A percentile compares a stretch with the other conserved stretches of the same genome.
phyloP scores from a whole-genome alignment of 2,113 vertebrate species.

The Corapipo altera region DNA sequence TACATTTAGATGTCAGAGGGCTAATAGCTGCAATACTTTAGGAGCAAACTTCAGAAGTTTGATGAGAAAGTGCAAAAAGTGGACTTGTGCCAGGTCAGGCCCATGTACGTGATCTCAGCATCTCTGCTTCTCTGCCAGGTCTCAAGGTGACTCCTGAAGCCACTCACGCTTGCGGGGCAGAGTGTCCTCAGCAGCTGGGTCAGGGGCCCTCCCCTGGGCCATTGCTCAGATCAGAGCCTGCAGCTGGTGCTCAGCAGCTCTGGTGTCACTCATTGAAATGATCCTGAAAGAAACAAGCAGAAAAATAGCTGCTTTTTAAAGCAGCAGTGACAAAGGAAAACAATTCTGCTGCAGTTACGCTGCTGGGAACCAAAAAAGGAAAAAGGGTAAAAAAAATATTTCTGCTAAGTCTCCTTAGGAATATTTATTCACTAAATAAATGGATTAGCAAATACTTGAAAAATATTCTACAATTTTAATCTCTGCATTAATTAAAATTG shows the following conservation, averaged over 20 bases:
- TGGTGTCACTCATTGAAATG: not conserved
- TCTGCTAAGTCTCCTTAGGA: not conserved
- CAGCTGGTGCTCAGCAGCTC: not conserved
- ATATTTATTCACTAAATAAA: not conserved
- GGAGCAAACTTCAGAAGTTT: not conserved
- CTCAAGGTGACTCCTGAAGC: not conserved
- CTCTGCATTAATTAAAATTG: not conserved
- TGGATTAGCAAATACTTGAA: not conserved
- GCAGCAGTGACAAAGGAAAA: not conserved
- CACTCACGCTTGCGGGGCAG: rapidly evolving
- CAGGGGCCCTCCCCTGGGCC: not conserved
- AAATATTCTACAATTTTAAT: not conserved
- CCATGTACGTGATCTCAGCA: not conserved
- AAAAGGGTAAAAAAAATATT: not conserved
- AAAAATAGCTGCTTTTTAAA: not conserved
- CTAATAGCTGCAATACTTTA: not conserved
- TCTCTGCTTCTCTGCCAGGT: not conserved
- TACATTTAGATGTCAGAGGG: not conserved
- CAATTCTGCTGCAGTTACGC: not conserved
- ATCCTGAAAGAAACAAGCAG: not conserved
- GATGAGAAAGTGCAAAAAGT: not conserved
- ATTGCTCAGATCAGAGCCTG: not conserved
- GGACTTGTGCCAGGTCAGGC: not conserved
- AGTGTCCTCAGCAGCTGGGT: not conserved
- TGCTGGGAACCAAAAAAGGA: not conserved